Conservation (phyloP, 2,113 vertebrate species). For the Amblyornis subalaris region DNA sequence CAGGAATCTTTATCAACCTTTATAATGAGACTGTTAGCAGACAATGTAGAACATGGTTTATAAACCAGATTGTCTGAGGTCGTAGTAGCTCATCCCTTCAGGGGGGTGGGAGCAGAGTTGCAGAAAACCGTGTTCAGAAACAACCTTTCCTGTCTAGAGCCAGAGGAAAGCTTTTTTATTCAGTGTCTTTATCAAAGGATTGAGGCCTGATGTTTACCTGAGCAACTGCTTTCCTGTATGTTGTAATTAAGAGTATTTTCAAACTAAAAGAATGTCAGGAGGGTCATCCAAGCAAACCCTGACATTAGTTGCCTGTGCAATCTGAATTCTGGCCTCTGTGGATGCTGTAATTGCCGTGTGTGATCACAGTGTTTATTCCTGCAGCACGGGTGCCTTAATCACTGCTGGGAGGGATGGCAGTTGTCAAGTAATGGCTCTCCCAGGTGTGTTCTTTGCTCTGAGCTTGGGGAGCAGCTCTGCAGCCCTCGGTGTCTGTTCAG, state of each 20-base stretch:
- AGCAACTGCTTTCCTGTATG: neutral
- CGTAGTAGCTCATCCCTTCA: neutral
- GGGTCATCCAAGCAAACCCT: neutral
- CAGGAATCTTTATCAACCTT: neutral
- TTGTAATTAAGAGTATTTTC: neutral
- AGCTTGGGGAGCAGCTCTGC: neutral
- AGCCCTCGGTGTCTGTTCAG: accelerated
- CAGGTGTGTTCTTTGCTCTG: neutral
- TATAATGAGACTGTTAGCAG: neutral
- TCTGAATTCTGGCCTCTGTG: neutral
- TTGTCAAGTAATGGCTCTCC: neutral
- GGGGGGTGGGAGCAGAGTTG: neutral
- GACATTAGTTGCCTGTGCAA: neutral
- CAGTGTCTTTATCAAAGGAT: neutral
- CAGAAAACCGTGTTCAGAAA: neutral
- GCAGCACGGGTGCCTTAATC: accelerated
- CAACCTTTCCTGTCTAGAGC: neutral
- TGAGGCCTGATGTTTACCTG: neutral
- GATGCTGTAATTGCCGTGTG: neutral
- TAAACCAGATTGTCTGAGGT: neutral
- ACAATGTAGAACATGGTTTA: neutral
- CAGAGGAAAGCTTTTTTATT: neutral
- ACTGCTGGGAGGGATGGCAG: neutral
- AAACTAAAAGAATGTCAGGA: neutral
- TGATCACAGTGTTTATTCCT: neutral